A percentile compares a stretch with the other conserved stretches of the same genome.
Conservation (phyloP, 1,140 invertebrate genomes). For the Ceratosolen solmsi region DNA sequence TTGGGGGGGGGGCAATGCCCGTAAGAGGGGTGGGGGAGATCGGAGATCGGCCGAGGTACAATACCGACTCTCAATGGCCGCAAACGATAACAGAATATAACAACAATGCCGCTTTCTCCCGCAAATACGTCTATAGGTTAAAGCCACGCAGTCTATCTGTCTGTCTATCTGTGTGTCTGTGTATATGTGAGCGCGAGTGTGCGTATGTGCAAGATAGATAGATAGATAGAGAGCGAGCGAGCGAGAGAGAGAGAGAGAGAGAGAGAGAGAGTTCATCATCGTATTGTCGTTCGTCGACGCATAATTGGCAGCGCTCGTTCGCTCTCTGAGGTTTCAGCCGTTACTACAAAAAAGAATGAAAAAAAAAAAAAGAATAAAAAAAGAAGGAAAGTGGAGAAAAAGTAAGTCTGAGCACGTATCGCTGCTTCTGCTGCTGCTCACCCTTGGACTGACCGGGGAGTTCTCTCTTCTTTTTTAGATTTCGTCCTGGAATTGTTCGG, state of each 20-base stretch:
- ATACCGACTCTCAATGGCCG: conserved; percentile 38
- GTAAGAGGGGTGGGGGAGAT: neutral
- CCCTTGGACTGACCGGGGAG: conserved; percentile 35
- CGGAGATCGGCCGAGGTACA: conserved; percentile 14
- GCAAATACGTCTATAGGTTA: conserved; percentile 1
- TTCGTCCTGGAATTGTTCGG: conserved; percentile 44
- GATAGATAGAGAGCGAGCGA: neutral
- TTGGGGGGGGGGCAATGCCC: neutral
- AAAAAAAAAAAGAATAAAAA: conserved; percentile 35
- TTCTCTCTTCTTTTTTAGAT: conserved; percentile 26
- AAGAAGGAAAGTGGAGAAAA: conserved; percentile 45
- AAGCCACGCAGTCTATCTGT: too few species aligned
- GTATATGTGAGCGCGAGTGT: too few species aligned
- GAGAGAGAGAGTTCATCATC: conserved; percentile 21
- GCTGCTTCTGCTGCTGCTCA: neutral
- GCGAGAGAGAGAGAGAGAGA: conserved; percentile 6
- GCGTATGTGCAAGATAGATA: too few species aligned
- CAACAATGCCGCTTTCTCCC: conserved; percentile 40
- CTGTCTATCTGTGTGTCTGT: too few species aligned
- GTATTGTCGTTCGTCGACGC: conserved; percentile 41
- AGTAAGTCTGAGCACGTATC: conserved; percentile 41
- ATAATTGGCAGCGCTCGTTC: conserved; percentile 47
- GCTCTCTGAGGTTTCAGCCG: conserved; percentile 36
- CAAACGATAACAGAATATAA: conserved; percentile 50
- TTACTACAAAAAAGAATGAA: neutral